Evolutionary conservation across 2,797 vertebrate species (phyloP).

Genomic region (Phalloptychus januarius): DNA sequence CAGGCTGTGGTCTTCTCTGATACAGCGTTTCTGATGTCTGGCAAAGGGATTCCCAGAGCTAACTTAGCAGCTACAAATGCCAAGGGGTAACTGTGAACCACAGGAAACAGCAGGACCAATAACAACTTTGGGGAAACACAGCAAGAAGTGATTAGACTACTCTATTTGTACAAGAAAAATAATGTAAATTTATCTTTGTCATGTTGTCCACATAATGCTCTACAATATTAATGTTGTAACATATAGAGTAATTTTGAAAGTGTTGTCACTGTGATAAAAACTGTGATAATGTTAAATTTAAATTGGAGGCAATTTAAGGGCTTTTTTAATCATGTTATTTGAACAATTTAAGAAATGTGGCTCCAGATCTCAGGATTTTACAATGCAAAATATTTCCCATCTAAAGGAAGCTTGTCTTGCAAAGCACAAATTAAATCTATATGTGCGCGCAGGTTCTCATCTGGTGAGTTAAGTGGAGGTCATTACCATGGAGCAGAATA

Average conservation of each 20-base stretch:
- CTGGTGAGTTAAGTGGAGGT: background rate
- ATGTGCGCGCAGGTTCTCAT: background rate
- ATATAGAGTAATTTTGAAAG: background rate
- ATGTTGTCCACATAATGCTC: background rate
- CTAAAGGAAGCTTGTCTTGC: background rate
- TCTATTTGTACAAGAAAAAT: background rate
- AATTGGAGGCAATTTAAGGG: background rate
- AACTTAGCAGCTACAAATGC: slow-evolving; percentile 96
- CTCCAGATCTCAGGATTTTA: too few relatives aligned
- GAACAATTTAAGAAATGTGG: background rate
- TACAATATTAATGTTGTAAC: background rate
- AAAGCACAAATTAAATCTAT: background rate
- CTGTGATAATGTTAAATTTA: background rate
- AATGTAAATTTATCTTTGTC: background rate
- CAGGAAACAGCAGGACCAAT: background rate
- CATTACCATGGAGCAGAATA: background rate
- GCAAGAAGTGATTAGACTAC: background rate
- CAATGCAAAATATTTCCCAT: background rate
- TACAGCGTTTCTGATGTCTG: slow-evolving; percentile 92
- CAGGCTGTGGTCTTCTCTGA: slow-evolving; percentile 93
- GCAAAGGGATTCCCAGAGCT: slow-evolving; percentile 91
- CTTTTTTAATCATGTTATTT: background rate
- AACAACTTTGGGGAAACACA: background rate
- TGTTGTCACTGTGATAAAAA: background rate
- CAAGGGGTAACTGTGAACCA: slow-evolving; percentile 86